phyloP scores from a whole-genome alignment of 64 coral and sea anemone genomes.

The Montipora capricornis region DNA sequence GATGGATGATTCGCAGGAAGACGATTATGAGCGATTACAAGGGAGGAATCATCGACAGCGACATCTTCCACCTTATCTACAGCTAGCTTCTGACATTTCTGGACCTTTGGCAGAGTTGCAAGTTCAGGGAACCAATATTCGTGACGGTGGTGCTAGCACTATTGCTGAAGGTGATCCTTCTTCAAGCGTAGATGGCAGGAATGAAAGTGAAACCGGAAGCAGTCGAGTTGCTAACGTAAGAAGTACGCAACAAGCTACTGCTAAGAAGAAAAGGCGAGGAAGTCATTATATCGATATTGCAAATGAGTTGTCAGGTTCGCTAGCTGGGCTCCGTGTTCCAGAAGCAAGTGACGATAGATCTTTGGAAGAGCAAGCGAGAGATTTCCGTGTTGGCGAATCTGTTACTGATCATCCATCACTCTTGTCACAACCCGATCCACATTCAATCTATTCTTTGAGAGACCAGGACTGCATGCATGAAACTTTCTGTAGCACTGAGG shows the following conservation, averaged over 20 bases:
- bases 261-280: not conserved
- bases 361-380: not conserved
- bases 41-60: not conserved
- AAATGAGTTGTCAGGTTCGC: not conserved
- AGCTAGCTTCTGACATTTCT: conserved; percentile 13
- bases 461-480: not conserved
- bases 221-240: not conserved
- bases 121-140: not conserved
- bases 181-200: not conserved
- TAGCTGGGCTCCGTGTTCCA: not conserved
- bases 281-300: conserved; percentile 5
- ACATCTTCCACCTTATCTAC: not conserved
- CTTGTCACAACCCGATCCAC: not conserved
- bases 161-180: too few species aligned
- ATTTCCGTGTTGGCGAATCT: not conserved
- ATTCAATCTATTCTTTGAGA: not conserved
- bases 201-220: not conserved
- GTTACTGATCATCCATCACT: not conserved
- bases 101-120: conserved; percentile 10
- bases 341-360: not conserved
- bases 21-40: not conserved
- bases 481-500: not conserved
- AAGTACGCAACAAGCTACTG: not conserved
- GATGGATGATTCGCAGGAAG: not conserved
- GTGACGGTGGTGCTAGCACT: not conserved